phyloP scores from a whole-genome alignment of 2,888 invertebrate genomes.

The Amiota communis region DNA sequence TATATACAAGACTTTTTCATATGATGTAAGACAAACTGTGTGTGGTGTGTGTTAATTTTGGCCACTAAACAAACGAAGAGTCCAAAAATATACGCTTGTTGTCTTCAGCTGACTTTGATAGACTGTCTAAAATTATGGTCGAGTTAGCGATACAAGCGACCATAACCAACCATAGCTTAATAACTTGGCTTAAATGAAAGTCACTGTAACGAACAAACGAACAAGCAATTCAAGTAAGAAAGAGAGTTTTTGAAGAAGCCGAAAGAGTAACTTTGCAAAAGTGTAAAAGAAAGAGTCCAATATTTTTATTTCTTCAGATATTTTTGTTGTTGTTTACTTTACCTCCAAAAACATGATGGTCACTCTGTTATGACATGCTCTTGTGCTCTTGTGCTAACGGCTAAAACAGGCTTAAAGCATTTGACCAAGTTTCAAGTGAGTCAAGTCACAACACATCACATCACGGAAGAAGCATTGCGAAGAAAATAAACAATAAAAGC shows the following conservation, averaged over 20 bases:
- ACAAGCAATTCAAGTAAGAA: no score
- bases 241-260: not conserved
- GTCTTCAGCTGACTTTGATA: constrained; percentile 60
- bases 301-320: not conserved
- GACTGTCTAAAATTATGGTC: constrained; percentile 24
- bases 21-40: no score
- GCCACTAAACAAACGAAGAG: constrained; percentile 26
- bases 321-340: not conserved
- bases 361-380: no score
- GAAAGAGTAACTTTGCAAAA: constrained; percentile 23
- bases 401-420: constrained; percentile 14
- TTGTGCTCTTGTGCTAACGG: not conserved
- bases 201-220: no score
- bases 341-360: not conserved
- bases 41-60: no score
- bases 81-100: constrained; percentile 58
- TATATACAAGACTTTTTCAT: no score
- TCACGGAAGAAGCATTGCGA: constrained; percentile 55
- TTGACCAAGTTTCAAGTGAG: constrained; percentile 49
- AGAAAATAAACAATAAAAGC: constrained; percentile 35
- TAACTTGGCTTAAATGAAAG: not conserved
- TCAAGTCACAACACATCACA: not conserved
- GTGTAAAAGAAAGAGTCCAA: not conserved
- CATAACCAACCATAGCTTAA: constrained; percentile 28
- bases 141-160: not conserved